phyloP scores from a whole-genome alignment of 1,140 invertebrate species.

The Drosophila dunni region DNA sequence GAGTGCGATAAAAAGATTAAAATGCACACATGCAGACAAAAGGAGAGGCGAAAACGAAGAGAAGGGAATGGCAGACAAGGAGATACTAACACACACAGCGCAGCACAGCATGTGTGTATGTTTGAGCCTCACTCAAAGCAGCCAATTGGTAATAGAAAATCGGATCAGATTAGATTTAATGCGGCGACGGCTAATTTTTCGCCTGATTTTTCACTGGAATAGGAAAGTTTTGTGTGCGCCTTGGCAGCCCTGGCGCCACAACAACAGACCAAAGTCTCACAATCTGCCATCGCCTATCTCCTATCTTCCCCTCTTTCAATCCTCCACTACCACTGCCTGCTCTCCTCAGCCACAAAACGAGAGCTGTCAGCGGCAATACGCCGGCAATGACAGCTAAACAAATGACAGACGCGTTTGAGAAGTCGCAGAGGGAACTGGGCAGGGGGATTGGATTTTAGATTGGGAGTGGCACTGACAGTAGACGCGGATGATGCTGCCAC shows the following conservation, averaged over 20 bases:
- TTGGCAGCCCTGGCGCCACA: constrained; percentile 36
- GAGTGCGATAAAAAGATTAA: constrained; percentile 82
- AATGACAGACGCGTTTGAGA: constrained; percentile 70
- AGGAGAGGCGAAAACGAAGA: constrained; percentile 1
- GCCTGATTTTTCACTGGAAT: constrained; percentile 71
- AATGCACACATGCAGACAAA: constrained; percentile 53
- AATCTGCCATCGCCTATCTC: constrained; percentile 8
- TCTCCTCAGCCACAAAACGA: constrained; percentile 29
- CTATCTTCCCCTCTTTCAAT: not conserved
- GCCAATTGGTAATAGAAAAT: constrained; percentile 80
- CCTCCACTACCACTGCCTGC: too few species aligned
- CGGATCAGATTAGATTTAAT: constrained; percentile 83
- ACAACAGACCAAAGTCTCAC: constrained; percentile 1
- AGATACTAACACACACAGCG: constrained; percentile 14
- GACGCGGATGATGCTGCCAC: constrained; percentile 25
- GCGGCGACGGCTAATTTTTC: constrained; percentile 76
- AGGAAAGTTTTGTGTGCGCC: constrained; percentile 31
- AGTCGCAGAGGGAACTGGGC: not conserved
- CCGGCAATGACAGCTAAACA: constrained; percentile 81
- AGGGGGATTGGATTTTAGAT: constrained; percentile 35
- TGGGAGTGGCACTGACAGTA: constrained; percentile 44
- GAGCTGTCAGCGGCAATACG: constrained; percentile 74
- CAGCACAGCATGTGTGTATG: not conserved
- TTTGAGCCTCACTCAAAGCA: constrained; percentile 6
- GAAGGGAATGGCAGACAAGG: constrained; percentile 6